phyloP scores from a whole-genome alignment of 1,140 invertebrate species.

The Temnothorax longispinosus region DNA sequence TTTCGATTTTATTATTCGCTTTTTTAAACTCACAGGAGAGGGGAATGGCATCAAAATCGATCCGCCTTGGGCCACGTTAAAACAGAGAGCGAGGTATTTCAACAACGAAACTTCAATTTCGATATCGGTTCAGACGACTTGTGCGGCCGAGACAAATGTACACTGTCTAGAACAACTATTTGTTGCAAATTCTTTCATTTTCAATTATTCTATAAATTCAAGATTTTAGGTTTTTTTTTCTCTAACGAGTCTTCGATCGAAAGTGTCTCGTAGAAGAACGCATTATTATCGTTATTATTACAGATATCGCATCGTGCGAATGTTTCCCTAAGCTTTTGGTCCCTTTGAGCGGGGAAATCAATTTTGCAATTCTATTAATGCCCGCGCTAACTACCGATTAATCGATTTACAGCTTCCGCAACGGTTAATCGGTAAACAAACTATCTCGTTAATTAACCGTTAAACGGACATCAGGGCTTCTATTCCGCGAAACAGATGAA shows the following conservation, averaged over 20 bases:
- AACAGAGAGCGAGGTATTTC: slow-evolving; percentile 54
- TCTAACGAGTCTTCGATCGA: background rate
- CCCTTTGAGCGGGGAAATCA: background rate
- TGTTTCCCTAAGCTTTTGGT: background rate
- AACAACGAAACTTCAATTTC: slow-evolving; percentile 48
- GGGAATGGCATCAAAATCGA: slow-evolving; percentile 52
- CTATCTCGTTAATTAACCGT: slow-evolving; percentile 33
- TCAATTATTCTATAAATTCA: background rate
- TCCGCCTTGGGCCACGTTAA: slow-evolving; percentile 51
- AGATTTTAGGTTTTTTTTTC: background rate
- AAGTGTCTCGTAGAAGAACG: background rate
- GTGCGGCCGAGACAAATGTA: background rate
- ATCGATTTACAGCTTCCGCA: background rate
- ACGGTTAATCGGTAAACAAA: slow-evolving; percentile 9
- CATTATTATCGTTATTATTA: background rate
- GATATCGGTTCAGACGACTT: slow-evolving; percentile 38
- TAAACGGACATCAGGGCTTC: background rate
- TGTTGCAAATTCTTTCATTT: background rate
- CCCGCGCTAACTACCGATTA: slow-evolving; percentile 17
- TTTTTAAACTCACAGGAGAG: slow-evolving; percentile 51
- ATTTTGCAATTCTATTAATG: slow-evolving; percentile 2
- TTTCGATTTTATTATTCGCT: slow-evolving; percentile 56
- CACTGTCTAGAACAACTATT: background rate
- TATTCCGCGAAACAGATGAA: background rate
- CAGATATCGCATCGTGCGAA: background rate